Base-by-base conservation (phyloP, 2,113 vertebrate genomes). In the Charadrius vociferus region DNA sequence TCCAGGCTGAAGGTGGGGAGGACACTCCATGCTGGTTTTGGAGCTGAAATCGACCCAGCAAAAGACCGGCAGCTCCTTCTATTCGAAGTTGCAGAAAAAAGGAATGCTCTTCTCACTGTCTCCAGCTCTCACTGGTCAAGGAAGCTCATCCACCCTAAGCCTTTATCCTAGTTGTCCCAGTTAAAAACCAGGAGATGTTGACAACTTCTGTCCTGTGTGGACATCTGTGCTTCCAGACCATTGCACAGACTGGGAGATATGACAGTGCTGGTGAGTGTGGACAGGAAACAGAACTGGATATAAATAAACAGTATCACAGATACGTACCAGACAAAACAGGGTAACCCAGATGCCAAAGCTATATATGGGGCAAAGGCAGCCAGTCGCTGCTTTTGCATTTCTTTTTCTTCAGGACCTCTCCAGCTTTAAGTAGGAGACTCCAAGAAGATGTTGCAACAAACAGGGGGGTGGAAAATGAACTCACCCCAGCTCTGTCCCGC, bases 211-310 rank as follows among this genome's bases (percentile, higher is more conserved):
- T 67, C 47, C 55, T 81, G 68, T 36, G 36, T 49, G 34, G 71
- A 37, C 32, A 14, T 75, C 11, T 79, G 37, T 81, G 84, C 50
- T 88, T 88, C n/a, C 82, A 92, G 74, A 73, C 14, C 37, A 26
- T 41, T 41, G 58, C 62, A 68, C 49, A 86, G 66, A 83, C 32
- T 1, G 7, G 59, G 67, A 85, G 62, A 88, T 55, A 58, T 0
- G 3, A 36, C 1, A 3, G 16, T n/a, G 15, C 55, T 83, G 86
- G 55, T 43, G 55, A 90, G 23, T 1, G 7, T 47, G 75, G 82
- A 93, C 41, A 86, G 75, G 59, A 94, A 88, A 81, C 67, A 88
- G 86, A 94, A 50, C 37, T 71, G 41, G 50, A 43, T 83, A 83
- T 81, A 92, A 95, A 94, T 7, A 84, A 45, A 82, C 26, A 74